phyloP scores from a whole-genome alignment of 92 coral and sea anemone species.

The Bergia puertoricense region DNA sequence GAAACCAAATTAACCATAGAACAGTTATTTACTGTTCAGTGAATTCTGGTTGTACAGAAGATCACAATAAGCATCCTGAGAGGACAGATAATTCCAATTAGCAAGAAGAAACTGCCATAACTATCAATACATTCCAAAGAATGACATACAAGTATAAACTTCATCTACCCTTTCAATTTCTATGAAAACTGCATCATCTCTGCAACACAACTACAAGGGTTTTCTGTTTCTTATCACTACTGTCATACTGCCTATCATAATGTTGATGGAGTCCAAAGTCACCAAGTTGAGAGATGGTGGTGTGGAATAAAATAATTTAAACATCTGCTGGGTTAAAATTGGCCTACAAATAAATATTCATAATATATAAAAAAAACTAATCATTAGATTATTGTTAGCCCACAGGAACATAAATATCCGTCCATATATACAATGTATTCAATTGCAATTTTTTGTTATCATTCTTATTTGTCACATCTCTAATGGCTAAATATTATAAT shows the following conservation, averaged over 20 bases:
- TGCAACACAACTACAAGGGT: neutral
- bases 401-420: neutral
- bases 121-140: neutral
- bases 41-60: neutral
- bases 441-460: neutral
- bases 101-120: neutral
- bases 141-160: neutral
- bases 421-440: neutral
- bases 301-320: neutral
- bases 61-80: neutral
- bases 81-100: neutral
- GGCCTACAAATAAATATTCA: neutral
- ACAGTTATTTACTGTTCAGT: neutral
- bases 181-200: neutral
- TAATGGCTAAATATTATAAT: conserved; percentile 6
- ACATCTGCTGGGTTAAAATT: conserved; percentile 6
- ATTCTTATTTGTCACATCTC: neutral
- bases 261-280: neutral
- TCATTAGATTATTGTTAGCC: neutral
- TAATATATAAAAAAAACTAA: neutral
- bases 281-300: neutral
- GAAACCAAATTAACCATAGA: neutral
- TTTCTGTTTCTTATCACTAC: neutral
- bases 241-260: neutral
- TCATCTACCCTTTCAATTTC: neutral